phyloP scores from a whole-genome alignment of 2,888 invertebrate species.

The Nemotelus nigrinus region DNA sequence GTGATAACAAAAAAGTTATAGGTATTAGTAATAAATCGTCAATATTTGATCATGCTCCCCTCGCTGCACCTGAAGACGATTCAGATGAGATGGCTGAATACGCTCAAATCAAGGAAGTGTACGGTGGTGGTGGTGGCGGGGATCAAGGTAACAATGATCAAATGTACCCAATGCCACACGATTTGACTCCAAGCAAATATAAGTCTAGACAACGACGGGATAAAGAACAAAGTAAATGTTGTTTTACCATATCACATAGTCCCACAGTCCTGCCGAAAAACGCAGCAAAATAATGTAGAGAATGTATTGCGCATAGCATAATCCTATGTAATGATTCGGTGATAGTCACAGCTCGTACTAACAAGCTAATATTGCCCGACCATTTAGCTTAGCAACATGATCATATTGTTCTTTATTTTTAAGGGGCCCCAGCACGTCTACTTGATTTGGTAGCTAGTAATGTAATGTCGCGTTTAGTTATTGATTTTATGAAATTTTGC shows the following conservation, averaged over 20 bases:
- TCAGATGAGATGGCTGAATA: slow-evolving; percentile 76
- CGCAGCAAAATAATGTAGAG: not conserved
- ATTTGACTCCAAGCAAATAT: slow-evolving; percentile 71
- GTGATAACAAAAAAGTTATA: slow-evolving; percentile 61
- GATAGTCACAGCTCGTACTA: slow-evolving; percentile 7
- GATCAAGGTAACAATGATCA: slow-evolving; percentile 69
- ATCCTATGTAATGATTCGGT: not conserved
- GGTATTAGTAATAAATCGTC: slow-evolving; percentile 59
- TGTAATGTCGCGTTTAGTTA: too few relatives aligned
- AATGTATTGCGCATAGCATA: slow-evolving; percentile 12
- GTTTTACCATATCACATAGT: slow-evolving; percentile 33
- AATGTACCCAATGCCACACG: slow-evolving; percentile 74
- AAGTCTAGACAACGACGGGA: slow-evolving; percentile 71
- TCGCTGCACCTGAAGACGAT: slow-evolving; percentile 80
- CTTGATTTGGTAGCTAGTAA: too few relatives aligned
- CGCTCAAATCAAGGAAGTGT: slow-evolving; percentile 72
- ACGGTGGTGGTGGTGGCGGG: slow-evolving; percentile 60
- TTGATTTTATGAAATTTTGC: too few relatives aligned
- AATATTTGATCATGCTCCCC: slow-evolving; percentile 74
- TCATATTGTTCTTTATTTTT: too few relatives aligned
- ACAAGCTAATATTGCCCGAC: not conserved
- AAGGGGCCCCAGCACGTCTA: too few relatives aligned
- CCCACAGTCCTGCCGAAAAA: slow-evolving; percentile 10
- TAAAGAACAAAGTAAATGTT: slow-evolving; percentile 71
- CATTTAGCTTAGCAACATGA: not conserved